phyloP scores from a whole-genome alignment of 92 coral and sea anemone species.

The Montipora capitata region DNA sequence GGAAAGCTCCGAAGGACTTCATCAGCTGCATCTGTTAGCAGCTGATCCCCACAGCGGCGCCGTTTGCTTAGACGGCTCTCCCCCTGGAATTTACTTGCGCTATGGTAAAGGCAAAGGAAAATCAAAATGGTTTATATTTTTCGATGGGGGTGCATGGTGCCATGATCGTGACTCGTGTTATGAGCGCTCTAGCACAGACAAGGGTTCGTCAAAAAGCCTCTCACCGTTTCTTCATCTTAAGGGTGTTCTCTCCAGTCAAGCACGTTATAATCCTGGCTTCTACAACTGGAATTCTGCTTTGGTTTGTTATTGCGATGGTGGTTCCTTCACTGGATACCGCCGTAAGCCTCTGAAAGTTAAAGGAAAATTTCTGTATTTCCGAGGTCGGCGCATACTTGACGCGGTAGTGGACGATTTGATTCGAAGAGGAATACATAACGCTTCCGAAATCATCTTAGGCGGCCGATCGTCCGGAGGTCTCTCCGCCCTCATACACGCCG shows the following conservation, averaged over 20 bases:
- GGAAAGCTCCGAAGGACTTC: neutral
- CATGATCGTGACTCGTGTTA: constrained; percentile 40
- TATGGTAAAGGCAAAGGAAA: constrained; percentile 44
- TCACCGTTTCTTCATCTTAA: constrained; percentile 1
- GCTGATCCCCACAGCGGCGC: constrained; percentile 53
- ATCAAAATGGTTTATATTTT: constrained; percentile 54
- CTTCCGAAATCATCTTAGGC: constrained; percentile 57
- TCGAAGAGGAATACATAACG: constrained; percentile 49
- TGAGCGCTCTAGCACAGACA: constrained; percentile 24
- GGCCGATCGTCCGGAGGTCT: constrained; percentile 69
- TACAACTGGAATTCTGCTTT: constrained; percentile 47
- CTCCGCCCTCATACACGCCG: constrained; percentile 55
- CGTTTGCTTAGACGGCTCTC: constrained; percentile 78
- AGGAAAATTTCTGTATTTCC: constrained; percentile 30
- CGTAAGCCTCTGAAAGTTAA: constrained; percentile 13
- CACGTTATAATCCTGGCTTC: constrained; percentile 52
- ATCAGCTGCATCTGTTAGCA: constrained; percentile 20
- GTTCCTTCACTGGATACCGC: constrained; percentile 61
- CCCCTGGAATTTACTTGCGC: constrained; percentile 72
- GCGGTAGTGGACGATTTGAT: constrained; percentile 45
- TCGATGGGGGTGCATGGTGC: constrained; percentile 75
- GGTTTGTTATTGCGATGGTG: constrained; percentile 59
- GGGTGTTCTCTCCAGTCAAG: constrained; percentile 51
- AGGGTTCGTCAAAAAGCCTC: constrained; percentile 57
- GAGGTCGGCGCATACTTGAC: constrained; percentile 44